These are phyloP conservation scores for Megalopta genalis DNA, from an alignment of 1,140 invertebrate species.

Conservation along the genomic window DNA sequence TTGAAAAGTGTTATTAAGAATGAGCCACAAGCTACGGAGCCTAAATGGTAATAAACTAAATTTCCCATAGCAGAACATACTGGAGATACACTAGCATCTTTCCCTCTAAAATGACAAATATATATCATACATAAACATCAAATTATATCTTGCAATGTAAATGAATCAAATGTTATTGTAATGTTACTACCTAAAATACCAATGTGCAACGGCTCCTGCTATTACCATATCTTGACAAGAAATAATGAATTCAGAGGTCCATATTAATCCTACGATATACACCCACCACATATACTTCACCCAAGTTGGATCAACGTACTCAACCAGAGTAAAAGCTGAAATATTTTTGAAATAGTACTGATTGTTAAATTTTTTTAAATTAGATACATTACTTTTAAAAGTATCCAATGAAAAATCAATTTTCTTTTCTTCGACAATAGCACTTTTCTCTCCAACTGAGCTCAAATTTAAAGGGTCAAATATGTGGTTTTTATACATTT, in stretches of 20 bases:
- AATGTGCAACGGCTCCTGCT: slow-evolving; percentile 91
- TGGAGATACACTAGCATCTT: slow-evolving; percentile 82
- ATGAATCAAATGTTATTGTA: not conserved
- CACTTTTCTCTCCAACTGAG: slow-evolving; percentile 54
- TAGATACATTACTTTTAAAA: slow-evolving; percentile 64
- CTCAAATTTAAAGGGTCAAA: slow-evolving; percentile 70
- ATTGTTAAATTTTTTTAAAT: slow-evolving; percentile 17
- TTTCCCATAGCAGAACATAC: slow-evolving; percentile 87
- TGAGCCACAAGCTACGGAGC: slow-evolving; percentile 94
- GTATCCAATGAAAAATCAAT: slow-evolving; percentile 59
- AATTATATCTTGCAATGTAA: slow-evolving; percentile 6
- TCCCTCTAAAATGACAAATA: slow-evolving; percentile 80
- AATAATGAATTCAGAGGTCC: slow-evolving; percentile 94
- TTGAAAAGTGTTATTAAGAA: slow-evolving; percentile 95
- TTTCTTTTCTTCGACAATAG: slow-evolving; percentile 61
- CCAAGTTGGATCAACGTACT: slow-evolving; percentile 86
- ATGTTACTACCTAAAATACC: slow-evolving; percentile 89
- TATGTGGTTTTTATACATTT: slow-evolving; percentile 72
- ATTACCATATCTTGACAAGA: slow-evolving; percentile 95
- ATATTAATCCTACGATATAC: slow-evolving; percentile 92
- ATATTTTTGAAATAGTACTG: slow-evolving; percentile 43
- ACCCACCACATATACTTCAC: slow-evolving; percentile 95
- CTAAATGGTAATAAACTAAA: slow-evolving; percentile 92
- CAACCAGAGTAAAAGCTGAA: slow-evolving; percentile 83
- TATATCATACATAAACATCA: not conserved